phyloP scores from a whole-genome alignment of 2,797 vertebrate genomes.

The Amniataba percoides region DNA sequence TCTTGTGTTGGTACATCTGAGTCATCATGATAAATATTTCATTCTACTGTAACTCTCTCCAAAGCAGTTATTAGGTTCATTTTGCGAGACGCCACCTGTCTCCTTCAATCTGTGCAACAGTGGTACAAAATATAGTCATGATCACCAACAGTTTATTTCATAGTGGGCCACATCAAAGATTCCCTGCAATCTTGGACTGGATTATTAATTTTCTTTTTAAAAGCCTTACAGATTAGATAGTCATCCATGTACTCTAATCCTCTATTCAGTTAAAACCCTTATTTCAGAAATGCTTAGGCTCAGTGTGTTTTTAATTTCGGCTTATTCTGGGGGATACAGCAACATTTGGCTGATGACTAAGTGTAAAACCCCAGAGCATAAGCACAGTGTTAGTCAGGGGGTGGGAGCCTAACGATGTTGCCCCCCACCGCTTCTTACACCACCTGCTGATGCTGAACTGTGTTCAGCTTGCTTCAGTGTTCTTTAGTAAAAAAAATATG shows the following conservation, averaged over 20 bases:
- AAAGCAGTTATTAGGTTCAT: slow-evolving; percentile 32
- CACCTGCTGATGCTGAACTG: not conserved
- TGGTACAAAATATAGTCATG: slow-evolving; percentile 2
- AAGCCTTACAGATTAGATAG: not conserved
- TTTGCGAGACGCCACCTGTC: slow-evolving; percentile 43
- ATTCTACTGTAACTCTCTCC: slow-evolving; percentile 29
- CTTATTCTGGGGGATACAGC: not conserved
- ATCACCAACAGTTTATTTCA: not conserved
- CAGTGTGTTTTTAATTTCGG: not conserved
- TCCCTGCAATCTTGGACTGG: not conserved
- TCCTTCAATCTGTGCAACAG: slow-evolving; percentile 32
- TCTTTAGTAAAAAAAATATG: not conserved
- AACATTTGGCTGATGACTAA: not conserved
- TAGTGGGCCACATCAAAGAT: slow-evolving; percentile 7
- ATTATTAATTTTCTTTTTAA: slow-evolving; percentile 4
- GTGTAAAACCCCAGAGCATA: not conserved
- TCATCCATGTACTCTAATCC: not conserved
- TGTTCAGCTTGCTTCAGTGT: not conserved
- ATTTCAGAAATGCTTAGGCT: not conserved
- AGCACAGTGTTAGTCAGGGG: not conserved
- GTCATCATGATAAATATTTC: slow-evolving; percentile 39
- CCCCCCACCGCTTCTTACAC: not conserved
- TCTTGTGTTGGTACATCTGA: slow-evolving; percentile 29
- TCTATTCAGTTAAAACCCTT: not conserved
- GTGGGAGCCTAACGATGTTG: not conserved